Evolutionary conservation across 1,140 invertebrate genomes (phyloP), one percentile per base, ranked within the genome.

Genomic region (Brachionus asplanchnoidis): DNA sequence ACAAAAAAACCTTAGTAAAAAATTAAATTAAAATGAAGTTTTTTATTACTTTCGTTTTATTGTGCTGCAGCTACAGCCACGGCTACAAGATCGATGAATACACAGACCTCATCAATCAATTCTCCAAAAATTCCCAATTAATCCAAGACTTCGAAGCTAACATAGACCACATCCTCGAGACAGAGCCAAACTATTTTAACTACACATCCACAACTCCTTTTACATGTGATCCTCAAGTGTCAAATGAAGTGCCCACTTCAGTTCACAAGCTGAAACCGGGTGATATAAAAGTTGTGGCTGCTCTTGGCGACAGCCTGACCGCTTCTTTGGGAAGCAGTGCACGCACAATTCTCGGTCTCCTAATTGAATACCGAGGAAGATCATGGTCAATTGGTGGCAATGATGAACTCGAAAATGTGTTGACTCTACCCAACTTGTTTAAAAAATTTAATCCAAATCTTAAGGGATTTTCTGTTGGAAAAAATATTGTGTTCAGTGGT

Each of bases 251-350:
- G 53, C 53, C 79, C 20, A 82, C 50, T 65, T 82, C 79, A 32
- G 93, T 92, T 65, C 91, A 94, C 86, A 87, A 88, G 84, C 89
- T 95, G 4, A 89, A 93, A 60, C 94, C 93, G 1, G 93, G 92
- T 9, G 94, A 95, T 87, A 93, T 95, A 50, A 92, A 94, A 84
- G 92, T 95, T 1, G 90, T 95, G 4, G 94, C 91, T 8, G 94
- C 94, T 2, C 90, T 95, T 70, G 94, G 94, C 6, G 94, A 95
- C 88, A 94, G 93, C 0, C 87, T 95, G 9, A 88, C 87, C 8
- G 86, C 65, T 20, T 80, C 70, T 12, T 26, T 70, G 20, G 65
- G 70, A 28, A 83, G 28, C 40, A 46, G 68, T 17, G 84, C 84
- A 9, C 36, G 17, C 20, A 84, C 84, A 14, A 60, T 73, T 9